Conservation (phyloP, 2,113 vertebrate genomes). For the Callopanchax toddi region DNA sequence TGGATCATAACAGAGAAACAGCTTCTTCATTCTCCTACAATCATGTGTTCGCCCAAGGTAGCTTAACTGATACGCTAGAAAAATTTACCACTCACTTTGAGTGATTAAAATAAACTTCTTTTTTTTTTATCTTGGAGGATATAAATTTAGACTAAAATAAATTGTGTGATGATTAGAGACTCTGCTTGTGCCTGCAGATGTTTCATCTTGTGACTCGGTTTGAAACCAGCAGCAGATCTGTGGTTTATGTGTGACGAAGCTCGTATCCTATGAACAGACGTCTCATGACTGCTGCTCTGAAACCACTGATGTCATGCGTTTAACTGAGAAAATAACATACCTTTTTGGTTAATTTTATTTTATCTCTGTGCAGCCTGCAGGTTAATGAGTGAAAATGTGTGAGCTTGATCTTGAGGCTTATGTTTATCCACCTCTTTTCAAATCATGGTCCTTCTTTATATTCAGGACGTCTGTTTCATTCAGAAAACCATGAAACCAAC, state of each 20-base stretch:
- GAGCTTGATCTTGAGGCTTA: too few relatives aligned
- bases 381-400: not conserved
- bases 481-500: too few relatives aligned
- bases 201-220: conserved; percentile 49
- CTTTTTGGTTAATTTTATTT: not conserved
- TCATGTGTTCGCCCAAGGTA: not conserved
- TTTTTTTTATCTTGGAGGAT: not conserved
- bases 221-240: conserved; percentile 26
- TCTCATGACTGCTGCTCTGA: conserved; percentile 39
- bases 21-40: not conserved
- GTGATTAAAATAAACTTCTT: not conserved
- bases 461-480: too few relatives aligned
- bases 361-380: not conserved
- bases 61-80: conserved; percentile 3
- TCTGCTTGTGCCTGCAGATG: conserved; percentile 20
- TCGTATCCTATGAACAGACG: conserved; percentile 32
- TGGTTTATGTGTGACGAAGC: conserved; percentile 10
- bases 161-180: conserved; percentile 43
- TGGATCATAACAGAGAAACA: not conserved
- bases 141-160: not conserved
- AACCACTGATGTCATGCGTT: not conserved
- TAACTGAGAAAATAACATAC: too few relatives aligned
- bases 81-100: not conserved
- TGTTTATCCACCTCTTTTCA: too few relatives aligned
- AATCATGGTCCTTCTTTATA: too few relatives aligned